Evolutionary conservation across 1,140 invertebrate species (phyloP).

Genomic region (Drosophila kanapiae): DNA sequence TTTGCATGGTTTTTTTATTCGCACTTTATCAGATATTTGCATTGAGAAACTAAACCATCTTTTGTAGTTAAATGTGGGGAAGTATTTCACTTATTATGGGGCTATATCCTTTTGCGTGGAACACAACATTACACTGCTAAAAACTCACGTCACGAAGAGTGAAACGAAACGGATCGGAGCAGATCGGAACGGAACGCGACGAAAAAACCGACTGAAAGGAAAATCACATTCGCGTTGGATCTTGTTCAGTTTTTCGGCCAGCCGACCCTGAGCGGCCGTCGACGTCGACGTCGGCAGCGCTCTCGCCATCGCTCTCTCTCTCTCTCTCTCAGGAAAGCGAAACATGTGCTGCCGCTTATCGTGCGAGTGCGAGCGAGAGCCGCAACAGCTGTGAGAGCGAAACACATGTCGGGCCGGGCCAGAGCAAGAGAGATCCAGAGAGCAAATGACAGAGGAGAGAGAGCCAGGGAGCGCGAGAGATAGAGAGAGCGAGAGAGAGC

Average conservation of each 20-base stretch:
- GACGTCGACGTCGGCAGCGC: slow-evolving; percentile 17
- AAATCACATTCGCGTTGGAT: slow-evolving; percentile 82
- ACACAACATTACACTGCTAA: slow-evolving; percentile 20
- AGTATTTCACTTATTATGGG: slow-evolving; percentile 17
- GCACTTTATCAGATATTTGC: slow-evolving; percentile 2
- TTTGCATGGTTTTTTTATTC: slow-evolving; percentile 17
- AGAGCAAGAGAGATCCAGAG: background rate
- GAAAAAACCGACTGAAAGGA: slow-evolving; percentile 75
- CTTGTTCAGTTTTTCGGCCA: slow-evolving; percentile 81
- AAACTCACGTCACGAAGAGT: slow-evolving; percentile 22
- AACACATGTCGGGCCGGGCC: slow-evolving; percentile 62
- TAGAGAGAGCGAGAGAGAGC: background rate
- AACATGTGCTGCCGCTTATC: slow-evolving; percentile 20
- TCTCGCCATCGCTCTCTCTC: slow-evolving; percentile 5
- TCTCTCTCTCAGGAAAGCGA: slow-evolving; percentile 9
- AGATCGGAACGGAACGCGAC: slow-evolving; percentile 32
- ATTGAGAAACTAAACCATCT: background rate
- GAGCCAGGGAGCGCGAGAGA: background rate
- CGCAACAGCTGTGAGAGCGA: slow-evolving; percentile 55
- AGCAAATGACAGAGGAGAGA: background rate
- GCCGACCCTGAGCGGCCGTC: slow-evolving; percentile 59
- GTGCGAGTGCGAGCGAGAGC: slow-evolving; percentile 16
- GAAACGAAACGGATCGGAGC: slow-evolving; percentile 12
- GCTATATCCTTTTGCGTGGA: slow-evolving; percentile 13
- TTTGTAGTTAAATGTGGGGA: background rate